Base-by-base conservation (phyloP, 2,888 invertebrate genomes). In the Philereme vetulata region DNA sequence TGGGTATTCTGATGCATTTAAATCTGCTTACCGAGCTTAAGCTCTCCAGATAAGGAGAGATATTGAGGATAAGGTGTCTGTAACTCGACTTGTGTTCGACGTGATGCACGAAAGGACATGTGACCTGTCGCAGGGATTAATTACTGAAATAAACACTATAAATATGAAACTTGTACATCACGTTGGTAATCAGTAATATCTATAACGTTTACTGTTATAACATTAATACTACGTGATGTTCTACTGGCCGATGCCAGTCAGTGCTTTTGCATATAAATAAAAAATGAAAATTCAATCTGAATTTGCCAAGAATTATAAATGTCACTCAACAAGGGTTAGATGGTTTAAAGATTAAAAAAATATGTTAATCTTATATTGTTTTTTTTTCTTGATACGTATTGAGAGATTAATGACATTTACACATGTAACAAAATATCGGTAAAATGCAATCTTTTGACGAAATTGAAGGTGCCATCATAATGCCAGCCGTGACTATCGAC, bases 1-100 rank as follows among this genome's bases (percentile, higher is more conserved):
- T 21, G 21, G 21, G 21, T 72, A 72, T 72, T 72, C 66, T 75
- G 64, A 72, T 67, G 70, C 68, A 66, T 72, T 70, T 70, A 66
- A 71, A 60, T 60, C 59, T 59, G 51, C 62, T 76, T 68, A 70
- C 62, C 66, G 65, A 66, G 72, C 72, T 67, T 72, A 74, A 76
- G 70, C 74, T 62, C 32, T 9, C 60, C 72, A 71, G 78, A 79
- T 82, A 77, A 75, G 74, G 65, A 71, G 65, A 73, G 72, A 73
- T 77, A 76, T 71, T 65, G 71, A 68, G 77, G 78, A 72, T 83
- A 75, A 62, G 71, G 70, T 79, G 74, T 77, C 77, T 54, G 82
- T 78, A 84, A 85, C 68, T 65, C 60, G 77, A 84, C 67, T 68
- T 59, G 51, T 51, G 40, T 64, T 66, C 68, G 21, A 21, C 21